Base-by-base conservation (phyloP, 2,797 vertebrate species). In the Intellagama lesueurii region DNA sequence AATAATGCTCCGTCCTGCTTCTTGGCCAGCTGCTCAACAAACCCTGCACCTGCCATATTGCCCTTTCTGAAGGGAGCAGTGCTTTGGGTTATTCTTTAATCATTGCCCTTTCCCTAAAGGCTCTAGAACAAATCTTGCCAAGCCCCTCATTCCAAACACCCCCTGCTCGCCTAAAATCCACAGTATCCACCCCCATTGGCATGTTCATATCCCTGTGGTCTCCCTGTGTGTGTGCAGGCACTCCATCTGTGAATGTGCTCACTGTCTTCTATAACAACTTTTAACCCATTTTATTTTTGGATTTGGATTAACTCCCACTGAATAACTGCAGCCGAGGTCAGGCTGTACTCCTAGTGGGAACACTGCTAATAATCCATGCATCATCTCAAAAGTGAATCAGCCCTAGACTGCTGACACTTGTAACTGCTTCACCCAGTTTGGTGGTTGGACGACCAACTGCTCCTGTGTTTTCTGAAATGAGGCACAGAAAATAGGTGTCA, bases 401-500 rank as follows among this genome's bases (percentile, higher is more conserved):
- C 82, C 87, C 72, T 80, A 82, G 90, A 69, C 88, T 95, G 93
- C 87, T 47, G 92, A 86, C 73, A 76, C 81, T 92, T 81, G 72
- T 90, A 90, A 86, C 89, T 91, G 88, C 90, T 90, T 93, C n/a
- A 66, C 85, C 68, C 87, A 86, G 60, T n/a, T 95, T 92, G 32
- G 40, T 92, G 91, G 70, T 87, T 94, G 84, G 86, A 16, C 2
- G 6, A 4, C 82, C 89, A 89, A 72, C 91, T 89, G 81, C 81
- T 93, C 90, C 32, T 91, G 87, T 86, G 89, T 90, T 94, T 93
- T 94, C 93, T 91, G 90, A 87, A 0, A 16, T 12, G 64, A 77
- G 79, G 89, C 49, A n/a, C 35, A 60, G 87, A 85, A 86, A 94
- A 94, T 90, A 92, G 66, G 85, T 95, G 89, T 93, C 77, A 91